A percentile compares a stretch with the other conserved stretches of the same genome.
Conservation (phyloP, 2,113 vertebrate species). For the Alethe castanea region DNA sequence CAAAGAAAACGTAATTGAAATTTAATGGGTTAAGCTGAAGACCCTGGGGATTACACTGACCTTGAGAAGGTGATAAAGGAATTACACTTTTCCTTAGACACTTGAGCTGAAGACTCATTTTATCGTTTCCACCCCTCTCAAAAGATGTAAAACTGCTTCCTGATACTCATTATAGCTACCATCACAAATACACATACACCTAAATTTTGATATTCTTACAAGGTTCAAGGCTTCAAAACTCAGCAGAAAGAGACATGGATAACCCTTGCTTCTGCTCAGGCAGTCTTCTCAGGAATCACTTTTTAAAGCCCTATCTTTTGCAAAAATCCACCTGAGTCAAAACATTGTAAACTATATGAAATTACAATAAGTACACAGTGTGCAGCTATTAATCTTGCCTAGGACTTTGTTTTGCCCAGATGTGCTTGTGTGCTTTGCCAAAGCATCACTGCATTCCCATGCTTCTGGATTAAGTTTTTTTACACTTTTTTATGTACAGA, state of each 20-base stretch:
- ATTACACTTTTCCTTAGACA: neutral
- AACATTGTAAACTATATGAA: neutral
- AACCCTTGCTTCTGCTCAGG: neutral
- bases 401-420: neutral
- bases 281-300: neutral
- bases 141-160: conserved; percentile 9
- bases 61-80: neutral
- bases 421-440: neutral
- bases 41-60: neutral
- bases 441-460: neutral
- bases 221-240: conserved; percentile 1
- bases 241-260: neutral
- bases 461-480: neutral
- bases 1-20: neutral
- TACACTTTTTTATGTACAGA: neutral
- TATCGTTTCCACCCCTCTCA: neutral
- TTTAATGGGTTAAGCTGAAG: neutral
- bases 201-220: conserved; percentile 3
- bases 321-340: neutral
- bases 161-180: neutral
- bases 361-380: neutral
- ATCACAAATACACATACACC: neutral
- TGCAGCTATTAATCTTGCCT: neutral
- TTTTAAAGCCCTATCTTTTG: neutral
- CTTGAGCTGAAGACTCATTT: neutral